A percentile compares a stretch with the other conserved stretches of the same genome.
phyloP scores from a whole-genome alignment of 2,888 invertebrate genomes.

The Macrosoma leucophasiata region DNA sequence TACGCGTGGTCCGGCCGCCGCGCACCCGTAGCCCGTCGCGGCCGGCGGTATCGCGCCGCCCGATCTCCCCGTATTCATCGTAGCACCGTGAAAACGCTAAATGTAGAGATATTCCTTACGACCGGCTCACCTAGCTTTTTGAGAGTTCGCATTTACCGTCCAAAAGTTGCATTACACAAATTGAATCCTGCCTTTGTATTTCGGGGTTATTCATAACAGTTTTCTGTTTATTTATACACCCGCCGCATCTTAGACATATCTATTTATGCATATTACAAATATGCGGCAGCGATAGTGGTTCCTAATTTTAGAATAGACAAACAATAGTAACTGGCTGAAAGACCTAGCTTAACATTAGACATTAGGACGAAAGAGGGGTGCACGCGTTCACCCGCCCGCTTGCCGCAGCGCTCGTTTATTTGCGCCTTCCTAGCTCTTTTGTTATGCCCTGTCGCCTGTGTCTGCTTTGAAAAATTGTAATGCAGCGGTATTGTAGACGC shows the following conservation, averaged over 20 bases:
- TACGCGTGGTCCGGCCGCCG: conserved; percentile 33
- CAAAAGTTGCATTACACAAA: conserved; percentile 67
- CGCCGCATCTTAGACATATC: not conserved
- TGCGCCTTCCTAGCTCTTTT: conserved; percentile 70
- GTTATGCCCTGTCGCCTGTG: conserved; percentile 67
- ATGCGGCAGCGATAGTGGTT: not conserved
- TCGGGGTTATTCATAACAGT: conserved; percentile 22
- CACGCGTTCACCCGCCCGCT: conserved; percentile 49
- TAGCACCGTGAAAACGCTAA: conserved; percentile 54
- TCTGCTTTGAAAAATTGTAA: conserved; percentile 73
- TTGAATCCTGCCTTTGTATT: conserved; percentile 55
- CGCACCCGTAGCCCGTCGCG: conserved; percentile 32
- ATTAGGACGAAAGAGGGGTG: conserved; percentile 31
- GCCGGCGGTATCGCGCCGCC: conserved; percentile 50
- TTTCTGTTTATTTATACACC: conserved; percentile 6
- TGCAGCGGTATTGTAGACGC: conserved; percentile 63
- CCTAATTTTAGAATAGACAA: conserved; percentile 3
- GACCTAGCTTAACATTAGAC: conserved; percentile 29
- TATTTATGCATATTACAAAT: not conserved
- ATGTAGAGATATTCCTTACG: conserved; percentile 56
- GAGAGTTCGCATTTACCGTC: conserved; percentile 47
- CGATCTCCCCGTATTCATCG: conserved; percentile 67
- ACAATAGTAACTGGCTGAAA: conserved; percentile 19
- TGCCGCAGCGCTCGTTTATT: conserved; percentile 67
- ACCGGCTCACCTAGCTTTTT: conserved; percentile 57